Conservation (phyloP, 1,140 invertebrate genomes). For the Drosophila serrata region DNA sequence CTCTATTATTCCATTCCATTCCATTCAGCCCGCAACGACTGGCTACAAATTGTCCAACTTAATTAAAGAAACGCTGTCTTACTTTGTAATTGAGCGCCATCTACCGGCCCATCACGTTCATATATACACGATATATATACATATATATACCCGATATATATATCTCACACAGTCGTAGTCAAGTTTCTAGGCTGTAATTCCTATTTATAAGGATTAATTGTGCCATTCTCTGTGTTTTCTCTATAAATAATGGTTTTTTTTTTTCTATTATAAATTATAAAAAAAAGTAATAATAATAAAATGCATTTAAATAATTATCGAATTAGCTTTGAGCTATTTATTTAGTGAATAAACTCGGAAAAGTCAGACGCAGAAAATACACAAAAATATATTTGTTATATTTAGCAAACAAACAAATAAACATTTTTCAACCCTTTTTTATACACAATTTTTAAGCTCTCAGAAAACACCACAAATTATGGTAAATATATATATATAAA, state of each 20-base stretch:
- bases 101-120: conserved; percentile 13
- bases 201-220: no score
- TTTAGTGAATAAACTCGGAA: not conserved
- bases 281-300: not conserved
- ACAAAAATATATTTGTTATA: not conserved
- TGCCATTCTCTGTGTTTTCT: no score
- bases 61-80: conserved; percentile 82
- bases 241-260: no score
- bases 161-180: not conserved
- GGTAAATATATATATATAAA: not conserved
- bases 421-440: not conserved
- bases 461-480: conserved; percentile 2
- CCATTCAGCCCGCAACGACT: conserved; percentile 49
- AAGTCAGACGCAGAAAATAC: not conserved
- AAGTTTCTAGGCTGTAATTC: not conserved
- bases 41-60: conserved; percentile 81
- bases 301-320: not conserved
- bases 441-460: not conserved
- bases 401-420: conserved; percentile 4
- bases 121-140: not conserved
- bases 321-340: conserved; percentile 5
- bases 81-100: conserved; percentile 72
- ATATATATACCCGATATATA: not conserved
- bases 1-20: conserved; percentile 37
- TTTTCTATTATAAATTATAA: not conserved